These are phyloP conservation scores for Suricata suricatta DNA, from an alignment of 2,113 vertebrate species.

Conservation along the genomic window DNA sequence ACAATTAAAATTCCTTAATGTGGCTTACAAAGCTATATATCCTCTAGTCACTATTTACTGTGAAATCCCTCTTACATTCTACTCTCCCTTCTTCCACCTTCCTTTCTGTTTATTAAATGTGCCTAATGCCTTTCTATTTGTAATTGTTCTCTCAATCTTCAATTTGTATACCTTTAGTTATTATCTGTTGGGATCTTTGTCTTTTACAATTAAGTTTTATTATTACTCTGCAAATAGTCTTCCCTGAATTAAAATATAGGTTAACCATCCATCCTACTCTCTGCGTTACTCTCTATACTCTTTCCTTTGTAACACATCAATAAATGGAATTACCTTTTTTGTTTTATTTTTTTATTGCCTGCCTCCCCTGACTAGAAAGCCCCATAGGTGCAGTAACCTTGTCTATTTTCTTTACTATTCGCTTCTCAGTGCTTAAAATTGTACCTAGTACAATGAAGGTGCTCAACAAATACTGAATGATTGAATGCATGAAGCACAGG, in stretches of 20 bases:
- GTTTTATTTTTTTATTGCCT: background rate
- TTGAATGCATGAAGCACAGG: background rate
- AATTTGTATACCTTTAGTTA: background rate
- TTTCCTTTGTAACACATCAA: background rate
- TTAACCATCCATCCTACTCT: background rate
- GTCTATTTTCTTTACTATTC: background rate
- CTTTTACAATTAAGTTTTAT: background rate
- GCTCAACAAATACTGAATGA: background rate
- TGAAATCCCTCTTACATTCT: background rate
- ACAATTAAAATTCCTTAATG: background rate
- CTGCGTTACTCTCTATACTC: background rate
- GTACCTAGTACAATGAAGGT: background rate
- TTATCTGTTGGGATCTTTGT: background rate
- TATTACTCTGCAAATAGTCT: background rate
- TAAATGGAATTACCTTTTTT: background rate
- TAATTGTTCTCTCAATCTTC: background rate
- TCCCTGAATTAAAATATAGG: background rate
- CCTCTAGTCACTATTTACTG: background rate
- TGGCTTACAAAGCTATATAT: background rate
- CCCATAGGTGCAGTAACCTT: background rate
- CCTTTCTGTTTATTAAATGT: constrained; percentile 14
- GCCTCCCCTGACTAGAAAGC: background rate
- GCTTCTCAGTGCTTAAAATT: background rate
- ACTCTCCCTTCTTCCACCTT: background rate
- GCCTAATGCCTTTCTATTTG: background rate